Percentiles rank a stretch among this genome's conserved stretches.
Evolutionary conservation across 2,888 invertebrate genomes (phyloP).

Genomic region (Euspilapteryx auroguttella): DNA sequence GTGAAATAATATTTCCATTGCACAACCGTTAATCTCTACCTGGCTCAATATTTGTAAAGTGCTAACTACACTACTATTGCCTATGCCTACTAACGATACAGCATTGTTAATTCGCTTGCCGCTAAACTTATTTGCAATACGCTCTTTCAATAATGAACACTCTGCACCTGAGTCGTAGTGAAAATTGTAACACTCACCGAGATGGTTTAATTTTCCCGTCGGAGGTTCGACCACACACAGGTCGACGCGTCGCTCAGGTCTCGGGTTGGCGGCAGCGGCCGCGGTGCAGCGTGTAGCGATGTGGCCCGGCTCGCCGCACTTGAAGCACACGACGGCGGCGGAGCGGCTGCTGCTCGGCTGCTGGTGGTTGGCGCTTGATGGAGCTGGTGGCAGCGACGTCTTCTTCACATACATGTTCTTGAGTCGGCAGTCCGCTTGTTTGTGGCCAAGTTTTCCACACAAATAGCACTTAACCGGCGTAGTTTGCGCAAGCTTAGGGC

Average conservation of each 20-base stretch:
- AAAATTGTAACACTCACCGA: slow-evolving; percentile 6
- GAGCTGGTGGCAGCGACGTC: not conserved
- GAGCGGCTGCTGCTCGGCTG: not conserved
- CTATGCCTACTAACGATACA: slow-evolving; percentile 5
- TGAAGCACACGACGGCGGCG: slow-evolving; percentile 2
- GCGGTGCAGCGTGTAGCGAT: slow-evolving; percentile 1
- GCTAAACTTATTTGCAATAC: slow-evolving; percentile 2
- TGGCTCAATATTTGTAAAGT: slow-evolving; percentile 6
- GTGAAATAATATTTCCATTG: slow-evolving; percentile 7
- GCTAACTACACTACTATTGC: slow-evolving; percentile 5
- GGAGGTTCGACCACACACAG: slow-evolving; percentile 2
- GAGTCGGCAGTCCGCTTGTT: not conserved
- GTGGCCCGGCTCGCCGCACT: slow-evolving; percentile 3
- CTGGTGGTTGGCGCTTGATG: no score
- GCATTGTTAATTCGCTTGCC: slow-evolving; percentile 3
- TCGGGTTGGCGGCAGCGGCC: not conserved
- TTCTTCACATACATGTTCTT: no score
- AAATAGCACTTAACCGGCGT: not conserved
- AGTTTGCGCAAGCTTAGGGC: not conserved
- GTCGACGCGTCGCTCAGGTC: slow-evolving; percentile 1
- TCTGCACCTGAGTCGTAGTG: slow-evolving; percentile 6
- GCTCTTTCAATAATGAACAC: slow-evolving; percentile 6
- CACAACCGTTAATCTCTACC: slow-evolving; percentile 2
- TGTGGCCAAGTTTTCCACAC: slow-evolving; percentile 1
- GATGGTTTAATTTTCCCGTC: not conserved